These are phyloP conservation scores for Brachionus angularis DNA, from an alignment of 1,140 invertebrate genomes.

Conservation along the genomic window DNA sequence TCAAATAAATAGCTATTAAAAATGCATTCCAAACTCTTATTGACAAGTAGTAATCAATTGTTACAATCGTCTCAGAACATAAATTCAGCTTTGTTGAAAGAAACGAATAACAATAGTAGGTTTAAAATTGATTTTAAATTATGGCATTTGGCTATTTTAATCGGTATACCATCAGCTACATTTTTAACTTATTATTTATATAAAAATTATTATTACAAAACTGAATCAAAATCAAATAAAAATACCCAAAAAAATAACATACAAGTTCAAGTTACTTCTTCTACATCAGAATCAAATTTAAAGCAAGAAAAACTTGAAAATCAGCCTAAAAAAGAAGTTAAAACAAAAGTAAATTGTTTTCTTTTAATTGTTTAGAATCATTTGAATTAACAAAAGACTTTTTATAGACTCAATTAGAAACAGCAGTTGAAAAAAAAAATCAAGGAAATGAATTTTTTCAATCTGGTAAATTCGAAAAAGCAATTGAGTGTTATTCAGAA, in stretches of 20 bases:
- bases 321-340: not conserved
- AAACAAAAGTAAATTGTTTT: not conserved
- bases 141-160: slow-evolving; percentile 22
- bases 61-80: not conserved
- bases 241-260: not conserved
- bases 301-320: not conserved
- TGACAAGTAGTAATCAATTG: not conserved
- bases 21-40: slow-evolving; percentile 35
- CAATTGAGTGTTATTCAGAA: slow-evolving; percentile 77
- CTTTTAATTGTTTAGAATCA: not conserved
- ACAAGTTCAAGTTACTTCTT: not conserved
- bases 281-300: not conserved
- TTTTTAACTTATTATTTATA: slow-evolving; percentile 20
- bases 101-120: not conserved
- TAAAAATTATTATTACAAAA: not conserved
- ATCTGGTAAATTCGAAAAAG: slow-evolving; percentile 77
- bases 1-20: too few relatives aligned
- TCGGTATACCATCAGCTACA: slow-evolving; percentile 31
- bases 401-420: slow-evolving; percentile 64
- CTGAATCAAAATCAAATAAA: not conserved
- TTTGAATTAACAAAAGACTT: not conserved
- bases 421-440: slow-evolving; percentile 72
- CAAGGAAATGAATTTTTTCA: slow-evolving; percentile 83
- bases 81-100: not conserved
- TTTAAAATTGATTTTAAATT: slow-evolving; percentile 33